These are phyloP conservation scores for Alethe diademata DNA, from an alignment of 2,113 vertebrate genomes.

Conservation along the genomic window DNA sequence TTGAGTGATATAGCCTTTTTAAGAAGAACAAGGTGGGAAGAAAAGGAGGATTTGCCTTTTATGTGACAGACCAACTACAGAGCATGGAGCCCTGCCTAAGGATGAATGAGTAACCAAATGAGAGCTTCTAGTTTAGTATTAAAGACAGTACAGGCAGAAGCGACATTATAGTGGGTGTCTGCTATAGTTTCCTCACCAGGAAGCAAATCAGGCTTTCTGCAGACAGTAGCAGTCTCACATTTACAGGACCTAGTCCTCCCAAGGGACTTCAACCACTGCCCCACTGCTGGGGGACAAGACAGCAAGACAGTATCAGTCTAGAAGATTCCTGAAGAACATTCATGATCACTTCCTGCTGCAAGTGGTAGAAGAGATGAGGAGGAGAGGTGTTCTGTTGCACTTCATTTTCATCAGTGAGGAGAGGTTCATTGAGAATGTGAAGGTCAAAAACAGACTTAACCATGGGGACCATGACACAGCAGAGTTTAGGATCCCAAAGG, in stretches of 20 bases:
- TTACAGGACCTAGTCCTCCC: not conserved
- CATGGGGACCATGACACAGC: fast-evolving
- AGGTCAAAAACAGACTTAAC: not conserved
- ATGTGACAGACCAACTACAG: not conserved
- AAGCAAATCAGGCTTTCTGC: not conserved
- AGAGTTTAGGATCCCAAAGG: not conserved
- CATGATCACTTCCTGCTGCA: not conserved
- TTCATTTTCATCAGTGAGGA: fast-evolving
- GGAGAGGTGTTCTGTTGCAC: not conserved
- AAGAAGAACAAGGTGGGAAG: not conserved
- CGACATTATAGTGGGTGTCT: not conserved
- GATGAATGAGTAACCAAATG: not conserved
- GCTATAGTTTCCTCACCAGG: not conserved
- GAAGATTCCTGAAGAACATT: not conserved
- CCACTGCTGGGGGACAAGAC: fast-evolving
- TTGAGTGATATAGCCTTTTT: not conserved
- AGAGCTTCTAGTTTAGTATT: not conserved
- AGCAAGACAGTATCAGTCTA: not conserved
- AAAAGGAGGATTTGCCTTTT: fast-evolving
- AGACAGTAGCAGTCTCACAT: not conserved
- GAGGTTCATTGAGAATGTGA: fast-evolving
- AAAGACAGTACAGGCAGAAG: not conserved
- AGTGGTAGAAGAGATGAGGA: not conserved
- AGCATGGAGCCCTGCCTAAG: not conserved
- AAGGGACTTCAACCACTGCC: not conserved